Conservation (phyloP, 2,888 invertebrate genomes). For the Stratiomys singularior region DNA sequence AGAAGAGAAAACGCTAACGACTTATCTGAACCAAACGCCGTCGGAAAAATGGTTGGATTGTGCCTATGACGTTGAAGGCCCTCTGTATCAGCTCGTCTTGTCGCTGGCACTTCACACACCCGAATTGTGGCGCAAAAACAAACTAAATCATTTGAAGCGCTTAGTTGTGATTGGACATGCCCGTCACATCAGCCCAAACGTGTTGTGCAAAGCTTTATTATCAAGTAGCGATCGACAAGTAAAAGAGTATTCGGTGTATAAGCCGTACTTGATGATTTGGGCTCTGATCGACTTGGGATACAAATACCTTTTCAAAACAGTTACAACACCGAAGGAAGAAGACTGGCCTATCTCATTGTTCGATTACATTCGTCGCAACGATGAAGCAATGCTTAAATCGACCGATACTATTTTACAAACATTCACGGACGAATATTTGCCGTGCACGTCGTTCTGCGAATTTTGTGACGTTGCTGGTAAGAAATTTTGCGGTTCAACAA, state of each 20-base stretch:
- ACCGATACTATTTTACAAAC: slow-evolving; percentile 84
- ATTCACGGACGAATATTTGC: slow-evolving; percentile 89
- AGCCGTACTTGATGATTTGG: slow-evolving; percentile 85
- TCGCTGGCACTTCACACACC: slow-evolving; percentile 82
- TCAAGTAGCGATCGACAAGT: slow-evolving; percentile 67
- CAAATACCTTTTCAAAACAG: slow-evolving; percentile 85
- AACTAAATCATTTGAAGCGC: slow-evolving; percentile 78
- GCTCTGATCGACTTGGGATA: slow-evolving; percentile 88
- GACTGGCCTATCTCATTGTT: slow-evolving; percentile 92
- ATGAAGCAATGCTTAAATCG: slow-evolving; percentile 87
- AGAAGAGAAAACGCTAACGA: slow-evolving; percentile 81
- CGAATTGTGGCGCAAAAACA: slow-evolving; percentile 79
- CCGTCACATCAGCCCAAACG: slow-evolving; percentile 74
- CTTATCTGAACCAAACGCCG: slow-evolving; percentile 74
- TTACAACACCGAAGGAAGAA: slow-evolving; percentile 78
- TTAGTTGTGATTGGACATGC: slow-evolving; percentile 82
- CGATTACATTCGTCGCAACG: slow-evolving; percentile 93
- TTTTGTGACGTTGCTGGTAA: slow-evolving; percentile 90
- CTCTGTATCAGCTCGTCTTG: slow-evolving; percentile 87
- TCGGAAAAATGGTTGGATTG: slow-evolving; percentile 76
- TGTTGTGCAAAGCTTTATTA: slow-evolving; percentile 65
- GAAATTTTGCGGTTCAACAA: not conserved
- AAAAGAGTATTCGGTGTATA: slow-evolving; percentile 83
- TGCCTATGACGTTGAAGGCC: slow-evolving; percentile 90
- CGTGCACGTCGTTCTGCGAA: slow-evolving; percentile 89